Base-by-base conservation (phyloP, 2,797 vertebrate genomes). In the Myotis myotis region DNA sequence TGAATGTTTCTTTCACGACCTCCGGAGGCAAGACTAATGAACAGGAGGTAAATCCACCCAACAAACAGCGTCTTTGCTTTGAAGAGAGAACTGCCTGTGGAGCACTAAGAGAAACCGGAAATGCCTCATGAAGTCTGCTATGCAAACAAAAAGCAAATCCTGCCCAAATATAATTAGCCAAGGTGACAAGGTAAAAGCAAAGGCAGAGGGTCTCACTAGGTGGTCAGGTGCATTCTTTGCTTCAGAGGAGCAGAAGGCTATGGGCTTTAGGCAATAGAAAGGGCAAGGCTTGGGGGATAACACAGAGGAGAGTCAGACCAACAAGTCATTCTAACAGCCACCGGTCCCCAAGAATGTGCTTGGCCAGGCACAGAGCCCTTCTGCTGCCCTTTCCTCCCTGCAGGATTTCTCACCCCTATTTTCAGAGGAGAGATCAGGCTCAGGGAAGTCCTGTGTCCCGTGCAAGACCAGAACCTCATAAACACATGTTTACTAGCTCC, bases 141-240 rank as follows among this genome's bases (percentile, higher is more conserved):
- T 84, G 91, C 88, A 97, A 95, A 95, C 79, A 91, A 8, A 90
- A 95, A 92, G 74, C 88, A 86, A 94, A 91, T 95, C 79, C 88
- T 94, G 71, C 36, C 57, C 83, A 91, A 92, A 91, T 36, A 79
- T 22, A 88, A 82, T 92, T 88, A 90, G 49, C 81, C 68, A 78
- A 89, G 62, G 38, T 20, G 2, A 38, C 23, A 3, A 62, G 9
- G 19, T 74, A 17, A 41, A 72, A 38, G 49, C 62, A 75, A 82
- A 74, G 12, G 66, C 30, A 70, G 38, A 72, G 10, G 22, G 23
- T 25, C 72, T 7, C 25, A 51, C 0, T 2, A 3, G 41, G n/a
- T 82, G 57, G 30, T n/a, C 13, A 8, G 4, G 0, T 19, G 36
- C 3, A 19, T 6, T 5, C n/a, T 57, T 38, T 33, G 7, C 55